Base-by-base conservation (phyloP, 2,113 vertebrate genomes). In the Hemiscyllium ocellatum region DNA sequence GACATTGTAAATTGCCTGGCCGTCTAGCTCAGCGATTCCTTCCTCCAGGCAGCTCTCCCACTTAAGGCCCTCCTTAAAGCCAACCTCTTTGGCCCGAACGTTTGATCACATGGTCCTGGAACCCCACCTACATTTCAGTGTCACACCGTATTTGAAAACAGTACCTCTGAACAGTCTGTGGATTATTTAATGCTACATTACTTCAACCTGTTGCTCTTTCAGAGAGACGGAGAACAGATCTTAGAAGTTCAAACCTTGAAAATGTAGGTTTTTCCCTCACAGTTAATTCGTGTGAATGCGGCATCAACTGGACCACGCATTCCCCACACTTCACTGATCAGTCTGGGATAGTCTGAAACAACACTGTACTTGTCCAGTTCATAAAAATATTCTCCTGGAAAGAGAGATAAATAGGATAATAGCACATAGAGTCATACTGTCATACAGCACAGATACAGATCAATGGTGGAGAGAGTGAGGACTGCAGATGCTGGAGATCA, bases 281-380 rank as follows among this genome's bases (percentile, higher is more conserved):
- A 99, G 98, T 99, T 99, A 97, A 99, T 97, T 22, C 99, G 98
- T 0, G 99, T 99, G 97, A 99, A 99, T 93, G 98, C 99, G 1
- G 99, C 98, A 4, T 99, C 98, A 0, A 99, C 98, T 2, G 99
- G 98, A 4, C 99, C 99, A 3, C 97, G 97, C 0, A 99, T 98
- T 95, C 99, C 99, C 99, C 99, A 99, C 96, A 99, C 96, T 0
- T 99, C 99, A 26, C 96, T 97, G 96, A 99, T 99, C 96, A 98
- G 98, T 96, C 99, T 99, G 80, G 99, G 99, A 96, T 98, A 99
- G 89, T 99, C 99, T 0, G 98, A 98, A 86, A 96, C 96, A 86
- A 98, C 98, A 0, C 97, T 97, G 20, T 96, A 98, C 95, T 98
- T 97, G 50, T 98, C 98, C 96, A 99, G 97, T 96, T 99, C 98